Evolutionary conservation across 2,797 vertebrate genomes (phyloP), one percentile per base, ranked within the genome.

Genomic region (Lagocephalus sceleratus): DNA sequence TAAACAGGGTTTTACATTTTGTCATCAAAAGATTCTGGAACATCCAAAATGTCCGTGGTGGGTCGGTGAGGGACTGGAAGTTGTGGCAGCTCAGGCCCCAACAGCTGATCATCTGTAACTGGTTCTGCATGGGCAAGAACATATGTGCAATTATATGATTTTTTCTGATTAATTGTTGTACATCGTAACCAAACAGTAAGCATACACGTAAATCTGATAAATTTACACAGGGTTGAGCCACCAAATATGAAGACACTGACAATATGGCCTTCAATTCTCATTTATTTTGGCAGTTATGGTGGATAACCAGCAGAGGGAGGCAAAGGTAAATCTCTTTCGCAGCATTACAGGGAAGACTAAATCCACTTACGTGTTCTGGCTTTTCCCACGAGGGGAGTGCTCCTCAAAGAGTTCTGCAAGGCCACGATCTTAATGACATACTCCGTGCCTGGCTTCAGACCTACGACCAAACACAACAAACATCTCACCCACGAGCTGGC

Each of bases 401-500:
- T 99, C 86, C 95, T 95, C 74, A 94, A 89, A 60, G 76, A 82
- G 61, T 96, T 95, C 86, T 95, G 94, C 62, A 98, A 85, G 22
- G 96, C 92, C 47, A 93, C 92, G 40, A 99, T 87, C 40, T 92
- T 92, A 66, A 99, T 91, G 38, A 91, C 87, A 9, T 99, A 99
- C 66, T 97, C 94, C 0, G 91, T 95, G 71, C 88, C 94, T 50
- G 96, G 92, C 73, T 93, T 95, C 77, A 99, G 85, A 83, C 92
- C 97, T 99, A 55, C n/a, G 0, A 32, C 5, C 51, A 71, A 60
- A 19, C 3, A 60, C 25, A 48, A 5, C 26, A 47, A 14, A 21
- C 2, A 25, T 23, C 0, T 10, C 1, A 12, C 47, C 0, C n/a
- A 0, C 6, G 2, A 41, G 17, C 20, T 19, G 54, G 2, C 6